Evolutionary conservation across 92 coral and sea anemone species (phyloP).

Genomic region (Desmophyllum pertusum): DNA sequence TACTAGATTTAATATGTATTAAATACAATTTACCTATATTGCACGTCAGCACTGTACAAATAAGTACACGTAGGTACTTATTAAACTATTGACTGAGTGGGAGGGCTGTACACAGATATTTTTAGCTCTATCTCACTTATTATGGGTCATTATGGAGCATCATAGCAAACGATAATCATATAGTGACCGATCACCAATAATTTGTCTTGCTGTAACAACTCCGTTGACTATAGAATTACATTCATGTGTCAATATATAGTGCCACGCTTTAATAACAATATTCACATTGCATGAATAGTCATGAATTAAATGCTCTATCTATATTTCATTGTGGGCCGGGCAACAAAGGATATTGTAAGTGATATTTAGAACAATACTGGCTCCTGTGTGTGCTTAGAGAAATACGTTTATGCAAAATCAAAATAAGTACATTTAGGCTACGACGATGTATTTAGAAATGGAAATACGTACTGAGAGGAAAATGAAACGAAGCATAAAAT

Average conservation of each 20-base stretch:
- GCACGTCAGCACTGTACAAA: conserved; percentile 1
- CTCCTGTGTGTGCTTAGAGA: background rate
- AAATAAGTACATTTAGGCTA: background rate
- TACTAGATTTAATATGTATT: background rate
- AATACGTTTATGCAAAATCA: background rate
- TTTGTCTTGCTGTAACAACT: too few relatives aligned
- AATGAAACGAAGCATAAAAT: background rate
- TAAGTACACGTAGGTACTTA: background rate
- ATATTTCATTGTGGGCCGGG: background rate
- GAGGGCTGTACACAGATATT: background rate
- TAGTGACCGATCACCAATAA: too few relatives aligned
- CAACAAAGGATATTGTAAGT: conserved; percentile 1
- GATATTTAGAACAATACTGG: background rate
- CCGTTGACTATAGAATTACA: background rate
- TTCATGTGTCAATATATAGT: background rate
- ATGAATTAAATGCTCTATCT: background rate
- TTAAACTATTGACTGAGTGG: background rate
- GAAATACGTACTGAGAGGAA: background rate
- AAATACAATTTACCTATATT: background rate
- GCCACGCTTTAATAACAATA: background rate
- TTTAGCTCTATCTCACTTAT: background rate
- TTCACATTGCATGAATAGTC: background rate
- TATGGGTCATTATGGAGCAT: background rate
- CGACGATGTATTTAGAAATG: background rate
- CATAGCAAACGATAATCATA: background rate